phyloP scores from a whole-genome alignment of 2,797 vertebrate species.

The Pseudochirops cupreus region DNA sequence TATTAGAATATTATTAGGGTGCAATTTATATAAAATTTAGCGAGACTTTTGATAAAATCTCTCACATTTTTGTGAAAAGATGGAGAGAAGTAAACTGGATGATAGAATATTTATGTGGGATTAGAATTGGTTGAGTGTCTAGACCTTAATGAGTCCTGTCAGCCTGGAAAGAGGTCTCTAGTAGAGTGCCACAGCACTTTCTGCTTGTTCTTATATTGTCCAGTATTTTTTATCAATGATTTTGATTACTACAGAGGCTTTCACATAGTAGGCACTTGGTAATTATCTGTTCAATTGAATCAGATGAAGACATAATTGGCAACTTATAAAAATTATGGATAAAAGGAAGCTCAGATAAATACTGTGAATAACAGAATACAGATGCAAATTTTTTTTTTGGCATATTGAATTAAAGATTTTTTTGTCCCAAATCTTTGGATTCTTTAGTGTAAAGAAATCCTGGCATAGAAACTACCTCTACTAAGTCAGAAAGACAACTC shows the following conservation, averaged over 20 bases:
- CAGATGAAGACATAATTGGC: background rate
- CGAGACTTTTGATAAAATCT: background rate
- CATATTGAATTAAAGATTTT: background rate
- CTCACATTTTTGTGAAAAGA: background rate
- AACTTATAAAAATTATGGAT: background rate
- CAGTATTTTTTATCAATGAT: background rate
- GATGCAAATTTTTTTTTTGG: background rate
- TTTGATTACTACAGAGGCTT: background rate
- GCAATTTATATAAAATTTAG: background rate
- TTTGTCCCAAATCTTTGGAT: background rate
- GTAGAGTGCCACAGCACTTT: background rate
- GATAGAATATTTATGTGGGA: background rate
- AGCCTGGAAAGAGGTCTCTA: background rate
- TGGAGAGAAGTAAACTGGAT: too few species aligned
- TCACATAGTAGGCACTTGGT: background rate
- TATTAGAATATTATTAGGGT: background rate
- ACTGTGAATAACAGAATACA: background rate
- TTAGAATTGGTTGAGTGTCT: background rate
- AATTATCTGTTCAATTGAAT: background rate
- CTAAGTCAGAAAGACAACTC: too few species aligned
- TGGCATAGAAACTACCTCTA: too few species aligned
- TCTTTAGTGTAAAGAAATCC: background rate
- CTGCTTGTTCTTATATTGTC: background rate
- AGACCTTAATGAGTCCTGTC: background rate
- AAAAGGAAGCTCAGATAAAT: background rate